phyloP scores from a whole-genome alignment of 1,140 invertebrate species.

The Nephotettix cincticeps region DNA sequence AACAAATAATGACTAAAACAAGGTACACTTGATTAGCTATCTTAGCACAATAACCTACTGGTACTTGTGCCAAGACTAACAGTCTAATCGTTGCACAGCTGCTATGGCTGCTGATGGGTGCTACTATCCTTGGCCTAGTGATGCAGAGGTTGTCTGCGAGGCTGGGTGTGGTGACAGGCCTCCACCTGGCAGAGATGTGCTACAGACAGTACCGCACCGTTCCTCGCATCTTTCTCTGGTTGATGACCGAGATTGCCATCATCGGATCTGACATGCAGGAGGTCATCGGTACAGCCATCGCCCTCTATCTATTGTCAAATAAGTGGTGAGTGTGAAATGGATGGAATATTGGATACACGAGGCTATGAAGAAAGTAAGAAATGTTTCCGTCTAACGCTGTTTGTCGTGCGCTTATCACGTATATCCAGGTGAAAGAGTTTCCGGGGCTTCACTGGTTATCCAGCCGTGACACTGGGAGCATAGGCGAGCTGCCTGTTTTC shows the following conservation, averaged over 20 bases:
- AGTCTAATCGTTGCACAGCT: conserved; percentile 63
- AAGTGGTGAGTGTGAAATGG: conserved; percentile 72
- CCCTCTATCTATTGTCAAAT: conserved; percentile 85
- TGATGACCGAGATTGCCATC: conserved; percentile 94
- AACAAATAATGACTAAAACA: too few relatives aligned
- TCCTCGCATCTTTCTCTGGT: conserved; percentile 81
- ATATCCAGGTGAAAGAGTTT: too few relatives aligned
- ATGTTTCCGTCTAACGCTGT: too few relatives aligned
- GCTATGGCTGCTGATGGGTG: conserved; percentile 83
- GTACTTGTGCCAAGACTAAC: too few relatives aligned
- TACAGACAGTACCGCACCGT: conserved; percentile 72
- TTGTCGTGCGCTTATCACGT: too few relatives aligned
- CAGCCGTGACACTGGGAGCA: too few relatives aligned
- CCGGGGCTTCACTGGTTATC: too few relatives aligned
- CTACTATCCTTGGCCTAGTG: conserved; percentile 81
- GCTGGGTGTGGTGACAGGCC: conserved; percentile 80
- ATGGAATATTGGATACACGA: too few relatives aligned
- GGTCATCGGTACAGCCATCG: conserved; percentile 89
- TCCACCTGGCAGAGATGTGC: conserved; percentile 82
- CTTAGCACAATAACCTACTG: too few relatives aligned
- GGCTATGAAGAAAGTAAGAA: too few relatives aligned
- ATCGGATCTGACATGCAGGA: conserved; percentile 95
- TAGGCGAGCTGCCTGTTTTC: too few relatives aligned
- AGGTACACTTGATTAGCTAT: too few relatives aligned
- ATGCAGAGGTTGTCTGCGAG: conserved; percentile 86